Conservation (phyloP, 2,113 vertebrate species). For the Aptenodytes forsteri region DNA sequence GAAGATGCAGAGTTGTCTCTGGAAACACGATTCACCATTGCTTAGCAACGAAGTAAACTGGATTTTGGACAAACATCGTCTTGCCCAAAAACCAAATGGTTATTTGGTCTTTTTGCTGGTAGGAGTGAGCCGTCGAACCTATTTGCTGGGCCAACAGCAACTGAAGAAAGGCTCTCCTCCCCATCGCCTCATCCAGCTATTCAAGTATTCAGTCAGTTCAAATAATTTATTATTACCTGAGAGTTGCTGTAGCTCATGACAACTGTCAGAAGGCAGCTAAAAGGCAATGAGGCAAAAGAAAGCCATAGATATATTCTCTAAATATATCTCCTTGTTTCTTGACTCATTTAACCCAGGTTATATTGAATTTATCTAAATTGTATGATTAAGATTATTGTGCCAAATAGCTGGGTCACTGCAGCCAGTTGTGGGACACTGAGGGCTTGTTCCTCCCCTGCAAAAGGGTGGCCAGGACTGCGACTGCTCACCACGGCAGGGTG, state of each 20-base stretch:
- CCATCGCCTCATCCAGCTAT: background rate
- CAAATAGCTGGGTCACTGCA: background rate
- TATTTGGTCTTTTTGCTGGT: background rate
- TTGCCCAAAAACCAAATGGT: background rate
- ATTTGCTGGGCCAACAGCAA: background rate
- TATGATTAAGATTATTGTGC: background rate
- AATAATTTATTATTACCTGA: background rate
- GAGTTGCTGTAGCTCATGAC: background rate
- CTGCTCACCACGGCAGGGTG: background rate
- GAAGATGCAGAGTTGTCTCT: background rate
- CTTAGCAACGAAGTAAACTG: background rate
- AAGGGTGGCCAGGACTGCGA: background rate
- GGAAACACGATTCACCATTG: background rate
- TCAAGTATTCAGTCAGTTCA: background rate
- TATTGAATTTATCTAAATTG: background rate
- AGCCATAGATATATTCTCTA: background rate
- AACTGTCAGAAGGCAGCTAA: background rate
- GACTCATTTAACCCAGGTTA: background rate
- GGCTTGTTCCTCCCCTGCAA: background rate
- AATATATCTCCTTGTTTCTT: background rate
- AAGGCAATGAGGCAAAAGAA: background rate
- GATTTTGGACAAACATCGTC: background rate
- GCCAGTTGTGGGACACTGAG: fast-evolving
- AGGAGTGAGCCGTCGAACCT: background rate
- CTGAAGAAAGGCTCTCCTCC: background rate